Percentiles rank a stretch among this genome's conserved stretches.
Evolutionary conservation across 2,888 invertebrate genomes (phyloP).

Genomic region (Ptychoptera albimana): DNA sequence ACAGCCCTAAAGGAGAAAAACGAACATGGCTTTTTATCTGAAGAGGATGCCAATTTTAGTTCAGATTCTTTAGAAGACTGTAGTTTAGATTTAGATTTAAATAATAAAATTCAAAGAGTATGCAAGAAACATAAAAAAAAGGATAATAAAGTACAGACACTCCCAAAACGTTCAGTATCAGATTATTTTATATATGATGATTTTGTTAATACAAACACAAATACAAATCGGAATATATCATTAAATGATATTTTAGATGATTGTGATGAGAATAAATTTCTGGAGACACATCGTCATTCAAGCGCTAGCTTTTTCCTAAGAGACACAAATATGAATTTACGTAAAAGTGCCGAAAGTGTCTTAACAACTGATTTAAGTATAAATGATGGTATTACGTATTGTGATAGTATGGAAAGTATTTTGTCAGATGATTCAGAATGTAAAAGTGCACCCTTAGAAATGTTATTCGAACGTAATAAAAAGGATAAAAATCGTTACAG

Average conservation of each 20-base stretch:
- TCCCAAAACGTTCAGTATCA: constrained; percentile 53
- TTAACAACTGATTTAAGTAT: constrained; percentile 52
- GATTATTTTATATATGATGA: constrained; percentile 59
- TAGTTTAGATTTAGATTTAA: constrained; percentile 38
- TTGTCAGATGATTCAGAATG: constrained; percentile 67
- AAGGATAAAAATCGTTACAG: constrained; percentile 20
- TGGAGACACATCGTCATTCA: constrained; percentile 45
- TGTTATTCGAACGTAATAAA: constrained; percentile 41
- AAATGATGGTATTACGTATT: constrained; percentile 41
- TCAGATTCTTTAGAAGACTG: constrained; percentile 66
- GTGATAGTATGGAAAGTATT: constrained; percentile 66
- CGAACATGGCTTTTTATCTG: constrained; percentile 15
- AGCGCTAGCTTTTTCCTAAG: constrained; percentile 72
- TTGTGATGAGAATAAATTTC: constrained; percentile 28
- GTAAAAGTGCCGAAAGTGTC: constrained; percentile 61
- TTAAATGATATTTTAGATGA: constrained; percentile 34
- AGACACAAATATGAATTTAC: constrained; percentile 28
- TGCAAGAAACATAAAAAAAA: constrained; percentile 33
- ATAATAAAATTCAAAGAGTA: neutral
- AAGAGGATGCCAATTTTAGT: constrained; percentile 56
- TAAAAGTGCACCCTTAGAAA: constrained; percentile 61
- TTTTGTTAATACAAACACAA: constrained; percentile 31
- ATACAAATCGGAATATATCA: constrained; percentile 38
- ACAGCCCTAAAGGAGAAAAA: constrained; percentile 8
- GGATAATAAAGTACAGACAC: constrained; percentile 28